Conservation (phyloP, 2,113 vertebrate genomes). For the Etheostoma cragini region DNA sequence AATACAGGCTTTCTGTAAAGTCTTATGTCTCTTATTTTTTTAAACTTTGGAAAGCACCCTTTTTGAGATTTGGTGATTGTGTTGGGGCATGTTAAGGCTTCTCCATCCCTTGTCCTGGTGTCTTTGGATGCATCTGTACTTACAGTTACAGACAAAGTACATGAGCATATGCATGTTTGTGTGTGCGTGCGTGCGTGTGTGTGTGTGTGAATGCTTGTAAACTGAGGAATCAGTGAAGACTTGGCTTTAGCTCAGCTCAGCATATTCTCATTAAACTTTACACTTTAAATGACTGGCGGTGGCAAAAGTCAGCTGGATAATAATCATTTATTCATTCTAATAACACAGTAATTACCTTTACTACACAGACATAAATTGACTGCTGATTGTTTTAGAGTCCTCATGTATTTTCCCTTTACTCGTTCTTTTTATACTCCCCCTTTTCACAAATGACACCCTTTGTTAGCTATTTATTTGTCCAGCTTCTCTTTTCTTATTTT, state of each 20-base stretch:
- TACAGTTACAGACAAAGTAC: conserved; percentile 12
- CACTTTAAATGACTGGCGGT: not conserved
- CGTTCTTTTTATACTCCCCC: not conserved
- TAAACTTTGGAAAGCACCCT: not conserved
- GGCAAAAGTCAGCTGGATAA: conserved; percentile 15
- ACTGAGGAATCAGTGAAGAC: conserved; percentile 9
- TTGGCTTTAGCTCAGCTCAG: not conserved
- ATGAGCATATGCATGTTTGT: not conserved
- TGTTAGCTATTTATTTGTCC: conserved; percentile 17
- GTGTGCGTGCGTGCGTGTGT: not conserved
- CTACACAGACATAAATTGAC: conserved; percentile 1
- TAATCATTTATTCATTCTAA: conserved; percentile 47
- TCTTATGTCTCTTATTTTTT: not conserved
- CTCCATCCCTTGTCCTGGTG: conserved; percentile 34
- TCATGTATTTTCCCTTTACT: conserved; percentile 20
- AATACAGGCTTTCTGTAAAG: not conserved
- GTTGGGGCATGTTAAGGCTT: conserved; percentile 76
- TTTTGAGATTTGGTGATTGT: conserved; percentile 77
- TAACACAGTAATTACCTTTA: conserved; percentile 43
- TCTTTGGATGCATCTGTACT: conserved; percentile 42
- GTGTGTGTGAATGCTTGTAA: conserved; percentile 11
- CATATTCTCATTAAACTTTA: conserved; percentile 16
- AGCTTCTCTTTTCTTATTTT: not conserved
- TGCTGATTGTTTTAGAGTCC: conserved; percentile 31
- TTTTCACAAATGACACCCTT: conserved; percentile 19